Conservation (phyloP, 1,140 invertebrate genomes). For the Adoxophyes honmai region DNA sequence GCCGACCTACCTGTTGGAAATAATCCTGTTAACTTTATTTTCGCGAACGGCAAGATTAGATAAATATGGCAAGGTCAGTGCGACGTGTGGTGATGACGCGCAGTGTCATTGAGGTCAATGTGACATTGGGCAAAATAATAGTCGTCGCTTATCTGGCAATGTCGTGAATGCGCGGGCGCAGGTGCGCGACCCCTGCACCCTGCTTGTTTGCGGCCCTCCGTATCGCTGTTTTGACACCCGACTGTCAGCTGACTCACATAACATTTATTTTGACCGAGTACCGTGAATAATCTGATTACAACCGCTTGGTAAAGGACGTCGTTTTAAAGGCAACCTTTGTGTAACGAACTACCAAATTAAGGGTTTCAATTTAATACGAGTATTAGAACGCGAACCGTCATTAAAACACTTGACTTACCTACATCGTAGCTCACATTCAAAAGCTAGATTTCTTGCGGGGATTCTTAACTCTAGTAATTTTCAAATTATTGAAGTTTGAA, state of each 20-base stretch:
- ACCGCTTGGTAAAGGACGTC: too few relatives aligned
- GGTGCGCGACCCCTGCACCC: conserved; percentile 60
- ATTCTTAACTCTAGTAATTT: too few relatives aligned
- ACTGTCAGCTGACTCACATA: conserved; percentile 23
- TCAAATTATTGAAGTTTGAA: too few relatives aligned
- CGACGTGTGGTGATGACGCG: conserved; percentile 59
- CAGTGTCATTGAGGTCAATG: conserved; percentile 73
- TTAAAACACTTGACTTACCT: too few relatives aligned
- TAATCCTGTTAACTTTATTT: conserved; percentile 62
- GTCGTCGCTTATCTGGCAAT: conserved; percentile 73
- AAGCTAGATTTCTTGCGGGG: too few relatives aligned
- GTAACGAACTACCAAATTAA: too few relatives aligned
- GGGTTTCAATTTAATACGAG: too few relatives aligned
- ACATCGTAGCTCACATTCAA: too few relatives aligned
- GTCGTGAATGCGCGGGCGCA: conserved; percentile 61
- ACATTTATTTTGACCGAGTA: conserved; percentile 5
- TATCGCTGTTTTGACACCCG: conserved; percentile 19
- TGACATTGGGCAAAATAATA: conserved; percentile 76
- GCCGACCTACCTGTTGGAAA: conserved; percentile 22
- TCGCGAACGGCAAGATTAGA: conserved; percentile 72
- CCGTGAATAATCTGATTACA: too few relatives aligned
- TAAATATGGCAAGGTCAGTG: conserved; percentile 70
- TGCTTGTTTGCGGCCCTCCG: conserved; percentile 33
- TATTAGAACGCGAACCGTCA: too few relatives aligned
- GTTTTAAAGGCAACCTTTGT: too few relatives aligned